A percentile compares a stretch with the other conserved stretches of the same genome.
Conservation (phyloP, 2,888 invertebrate species). For the Limnephilus rhombicus region DNA sequence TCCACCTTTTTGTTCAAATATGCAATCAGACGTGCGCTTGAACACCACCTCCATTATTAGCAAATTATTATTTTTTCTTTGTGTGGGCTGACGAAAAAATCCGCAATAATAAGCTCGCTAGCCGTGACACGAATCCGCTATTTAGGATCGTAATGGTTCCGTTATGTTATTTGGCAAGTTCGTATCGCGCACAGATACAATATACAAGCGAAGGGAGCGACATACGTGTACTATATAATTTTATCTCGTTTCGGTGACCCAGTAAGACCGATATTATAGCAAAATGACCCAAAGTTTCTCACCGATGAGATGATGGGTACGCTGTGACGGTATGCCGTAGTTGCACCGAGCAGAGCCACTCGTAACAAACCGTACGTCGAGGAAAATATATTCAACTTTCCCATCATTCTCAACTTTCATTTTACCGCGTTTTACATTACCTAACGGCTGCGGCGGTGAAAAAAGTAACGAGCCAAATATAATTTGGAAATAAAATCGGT, state of each 20-base stretch:
- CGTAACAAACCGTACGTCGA: conserved; percentile 18
- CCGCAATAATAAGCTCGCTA: conserved; percentile 1
- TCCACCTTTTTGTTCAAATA: background rate
- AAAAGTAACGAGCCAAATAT: conserved; percentile 42
- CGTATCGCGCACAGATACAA: background rate
- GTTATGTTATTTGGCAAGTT: background rate
- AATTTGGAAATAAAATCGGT: conserved; percentile 47
- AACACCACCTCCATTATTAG: conserved; percentile 1
- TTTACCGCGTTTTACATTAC: conserved; percentile 33
- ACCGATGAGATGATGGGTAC: background rate
- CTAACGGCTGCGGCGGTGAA: conserved; percentile 31
- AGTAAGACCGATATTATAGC: background rate
- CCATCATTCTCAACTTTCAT: conserved; percentile 42
- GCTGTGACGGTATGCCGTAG: background rate
- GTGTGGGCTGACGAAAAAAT: background rate
- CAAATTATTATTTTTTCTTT: background rate
- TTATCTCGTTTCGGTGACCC: background rate
- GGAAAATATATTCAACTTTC: conserved; percentile 44
- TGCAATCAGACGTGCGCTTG: background rate
- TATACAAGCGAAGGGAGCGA: background rate
- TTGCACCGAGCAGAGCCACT: background rate
- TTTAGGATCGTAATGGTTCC: background rate
- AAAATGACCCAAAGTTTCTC: background rate
- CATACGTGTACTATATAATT: background rate
- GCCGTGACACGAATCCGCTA: background rate